Base-by-base conservation (phyloP, 2,888 invertebrate genomes). In the Subacronicta megacephala region DNA sequence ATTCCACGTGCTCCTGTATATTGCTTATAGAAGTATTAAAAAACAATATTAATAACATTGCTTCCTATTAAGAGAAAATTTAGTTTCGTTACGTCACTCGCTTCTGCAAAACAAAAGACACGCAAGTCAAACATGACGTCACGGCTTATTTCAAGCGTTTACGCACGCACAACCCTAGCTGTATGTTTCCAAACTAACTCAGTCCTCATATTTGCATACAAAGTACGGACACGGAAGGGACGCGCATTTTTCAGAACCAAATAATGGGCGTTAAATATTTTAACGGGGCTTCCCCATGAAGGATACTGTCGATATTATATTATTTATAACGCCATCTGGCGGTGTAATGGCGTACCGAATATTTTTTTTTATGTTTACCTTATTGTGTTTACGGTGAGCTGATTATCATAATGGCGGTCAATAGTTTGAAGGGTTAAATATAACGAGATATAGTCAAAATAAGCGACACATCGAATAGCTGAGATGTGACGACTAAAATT, bases 241-340 rank as follows among this genome's bases (percentile, higher is more conserved):
- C 80, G 51, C 72, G 78, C 85, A 85, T 88, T 87, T 87, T 87
- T 87, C 85, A 85, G 75, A 73, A 67, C 77, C 79, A 78, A 84
- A 85, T 84, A 85, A 85, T 85, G 82, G 78, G 71, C 81, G 83
- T 82, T 88, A 84, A 85, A 87, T 85, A 88, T 87, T 88, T 87
- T 87, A 88, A 87, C 87, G 82, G 81, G 61, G 52, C 58, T 82
- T 75, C 82, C 78, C 75, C 80, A 78, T 80, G 77, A 77, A 75
- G 77, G 76, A 84, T 85, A 81, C 81, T 82, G 84, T 80, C 85
- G 82, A 85, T 87, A 82, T 83, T 74, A 73, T 83, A 82, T 82
- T 86, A 86, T 86, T 85, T 81, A 86, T 81, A 76, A 57, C 64
- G 56, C 69, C 75, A 77, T 81, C 77, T 80, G 72, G 73, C 65